phyloP scores from a whole-genome alignment of 2,888 invertebrate genomes.

The Perizoma affinitatum region DNA sequence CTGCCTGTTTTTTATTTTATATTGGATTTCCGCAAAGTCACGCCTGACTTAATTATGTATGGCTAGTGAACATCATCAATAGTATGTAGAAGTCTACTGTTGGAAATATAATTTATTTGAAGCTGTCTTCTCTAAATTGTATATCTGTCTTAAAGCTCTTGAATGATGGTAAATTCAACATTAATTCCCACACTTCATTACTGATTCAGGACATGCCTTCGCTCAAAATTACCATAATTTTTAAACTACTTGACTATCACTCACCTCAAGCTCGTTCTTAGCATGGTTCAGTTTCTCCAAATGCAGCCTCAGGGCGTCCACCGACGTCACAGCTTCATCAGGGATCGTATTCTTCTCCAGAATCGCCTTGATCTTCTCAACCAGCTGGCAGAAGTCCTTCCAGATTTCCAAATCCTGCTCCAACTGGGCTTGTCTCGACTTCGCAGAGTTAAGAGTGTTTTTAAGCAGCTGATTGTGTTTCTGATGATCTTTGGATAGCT shows the following conservation, averaged over 20 bases:
- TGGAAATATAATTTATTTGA: no score
- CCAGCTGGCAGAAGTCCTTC: conserved; percentile 91
- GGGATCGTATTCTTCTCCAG: conserved; percentile 89
- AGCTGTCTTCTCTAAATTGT: no score
- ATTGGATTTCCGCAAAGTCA: no score
- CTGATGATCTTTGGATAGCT: conserved; percentile 91
- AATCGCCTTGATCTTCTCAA: conserved; percentile 90
- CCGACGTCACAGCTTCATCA: conserved; percentile 91
- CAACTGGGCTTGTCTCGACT: conserved; percentile 90
- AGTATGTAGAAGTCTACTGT: no score
- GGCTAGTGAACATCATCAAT: no score
- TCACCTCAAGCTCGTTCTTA: conserved; percentile 89
- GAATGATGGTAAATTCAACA: no score
- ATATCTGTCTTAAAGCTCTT: no score
- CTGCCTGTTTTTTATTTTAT: no score
- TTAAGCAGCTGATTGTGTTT: conserved; percentile 92
- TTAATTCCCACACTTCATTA: no score
- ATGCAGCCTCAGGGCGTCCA: conserved; percentile 92
- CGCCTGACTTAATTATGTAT: no score
- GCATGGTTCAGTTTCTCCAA: conserved; percentile 93
- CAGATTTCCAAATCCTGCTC: conserved; percentile 93
- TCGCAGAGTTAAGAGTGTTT: conserved; percentile 92
- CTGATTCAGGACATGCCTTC: no score
- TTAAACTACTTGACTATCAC: conserved; percentile 48
- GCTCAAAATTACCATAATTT: background rate